Base-by-base conservation (phyloP, 2,888 invertebrate species). In the Macrophya alboannulata region DNA sequence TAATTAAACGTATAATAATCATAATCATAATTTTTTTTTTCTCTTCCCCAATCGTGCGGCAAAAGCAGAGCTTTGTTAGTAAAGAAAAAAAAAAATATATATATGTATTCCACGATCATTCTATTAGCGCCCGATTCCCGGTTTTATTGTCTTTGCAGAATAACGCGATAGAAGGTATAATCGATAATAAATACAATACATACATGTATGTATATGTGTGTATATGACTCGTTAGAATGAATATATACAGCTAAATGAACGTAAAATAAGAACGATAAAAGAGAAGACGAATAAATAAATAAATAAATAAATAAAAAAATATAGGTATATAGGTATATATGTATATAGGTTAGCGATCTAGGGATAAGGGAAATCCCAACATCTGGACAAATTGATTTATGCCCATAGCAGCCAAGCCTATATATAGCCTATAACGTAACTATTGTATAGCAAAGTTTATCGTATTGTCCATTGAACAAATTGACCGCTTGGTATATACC, bases 381-480 rank as follows among this genome's bases (percentile, higher is more conserved):
- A 87, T 88, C 88, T 89, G 88, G 89, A 88, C 88, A 88, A 89
- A 90, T 90, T 90, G 91, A 91, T 91, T 91, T 91, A 91, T 91
- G 90, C 87, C 88, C 83, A 79, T 62, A 40, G 51, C 43, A 81
- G 68, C 48, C 25, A 3, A 45, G 89, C 87, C 88, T 82, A 79
- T 82, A 21, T 31, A 31, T 31, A 89, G 88, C 88, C 82, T n/a
- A 40, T 51, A 89, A 88, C 89, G 87, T 74, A 84, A 74, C 87
- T 84, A 88, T 88, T 89, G 88, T 87, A 89, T 90, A 25, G 37
- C 62, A 65, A 65, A 83, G 83, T 83, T 31, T 68, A 83, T 83
- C 83, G 81, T 89, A 89, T 90, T 90, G 90, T 90, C 89, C 90
- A 88, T 89, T 89, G 91, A 91, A 90, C 91, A 91, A 91, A 91